Evolutionary conservation across 2,797 vertebrate genomes (phyloP), one percentile per base, ranked within the genome.

Genomic region (Sternotherus odoratus): DNA sequence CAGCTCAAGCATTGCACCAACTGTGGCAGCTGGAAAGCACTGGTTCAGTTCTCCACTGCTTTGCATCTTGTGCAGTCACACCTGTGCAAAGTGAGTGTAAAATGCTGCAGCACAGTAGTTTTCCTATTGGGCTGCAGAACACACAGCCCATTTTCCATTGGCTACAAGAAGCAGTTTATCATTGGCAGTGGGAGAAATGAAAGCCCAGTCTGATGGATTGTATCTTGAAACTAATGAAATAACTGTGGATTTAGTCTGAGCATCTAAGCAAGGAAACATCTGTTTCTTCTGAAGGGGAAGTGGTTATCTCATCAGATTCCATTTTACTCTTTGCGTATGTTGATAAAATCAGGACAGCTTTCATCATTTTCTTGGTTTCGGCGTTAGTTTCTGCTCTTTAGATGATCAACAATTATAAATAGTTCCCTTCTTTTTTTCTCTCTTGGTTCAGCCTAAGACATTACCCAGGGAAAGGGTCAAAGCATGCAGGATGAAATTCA

Each of bases 261-360:
- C 66, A 63, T 75, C 23, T 74, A 82, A 77, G 17, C 66, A 63
- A 85, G 91, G n/a, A 78, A 96, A 89, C 95, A 97, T 51, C 96
- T 96, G 96, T 83, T 93, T 36, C 88, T 93, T 80, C 79, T 94
- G 9, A 94, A 95, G n/a, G 72, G 92, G 97, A 97, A 97, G 94
- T 93, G 91, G 54, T 69, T 63, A 2, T 54, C 57, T 81, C 66
- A 49, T 60, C 33, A 51, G 56, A 51, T 87, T 88, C 63, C 86
- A 75, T 75, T 5, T 95, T 16, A 69, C 28, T 36, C 49, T 94
- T 90, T 87, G 78, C 90, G 93, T 91, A 92, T 87, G 10, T 83
- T 77, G 79, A 91, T 89, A 92, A 49, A 77, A 78, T 79, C 39
- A 79, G 21, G 28, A 83, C 6, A 15, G 48, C 49, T 95, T 96